Base-by-base conservation (phyloP, 2,797 vertebrate genomes). In the Synanceia verrucosa region DNA sequence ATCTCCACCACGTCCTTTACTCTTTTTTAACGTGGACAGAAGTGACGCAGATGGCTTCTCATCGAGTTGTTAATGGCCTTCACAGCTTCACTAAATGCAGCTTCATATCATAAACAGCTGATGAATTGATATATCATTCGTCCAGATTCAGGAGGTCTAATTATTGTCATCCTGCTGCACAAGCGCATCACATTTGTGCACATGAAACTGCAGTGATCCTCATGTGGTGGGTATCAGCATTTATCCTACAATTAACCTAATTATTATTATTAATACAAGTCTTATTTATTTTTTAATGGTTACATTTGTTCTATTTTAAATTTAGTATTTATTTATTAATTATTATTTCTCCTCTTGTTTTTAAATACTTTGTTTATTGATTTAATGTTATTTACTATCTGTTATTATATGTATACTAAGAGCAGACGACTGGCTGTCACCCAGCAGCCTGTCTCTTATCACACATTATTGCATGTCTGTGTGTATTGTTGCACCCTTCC, bases 1-100 rank as follows among this genome's bases (percentile, higher is more conserved):
- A 44, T 47, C 46, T 29, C 26, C 29, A 3, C 29, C 14, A 18
- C 14, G 39, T 65, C 50, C 58, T 84, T 80, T 58, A 73, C 67
- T 6, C 64, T 70, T 14, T 59, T 63, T 74, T 34, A 46, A 41
- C 51, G 14, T 37, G 2, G 12, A 37, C 46, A 23, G 39, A 41
- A 44, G 24, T 4, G 52, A 8, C 19, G 14, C 33, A 31, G 62
- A 75, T 57, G 1, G 44, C 46, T 26, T 73, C 62, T 68, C 48
- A 36, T 56, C 26, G 10, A 21, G 11, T 33, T 11, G 16, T 66
- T 65, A 76, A 71, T 10, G 46, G 10, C 62, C 59, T 59, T 60
- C 53, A 24, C 64, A 34, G 46, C 39, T 19, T 28, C 18, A 36
- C 39, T 3, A 1, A 36, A 44, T 19, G 41, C 60, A 31, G 59